phyloP scores from a whole-genome alignment of 2,113 vertebrate genomes.

The Monarcha castaneiventris region DNA sequence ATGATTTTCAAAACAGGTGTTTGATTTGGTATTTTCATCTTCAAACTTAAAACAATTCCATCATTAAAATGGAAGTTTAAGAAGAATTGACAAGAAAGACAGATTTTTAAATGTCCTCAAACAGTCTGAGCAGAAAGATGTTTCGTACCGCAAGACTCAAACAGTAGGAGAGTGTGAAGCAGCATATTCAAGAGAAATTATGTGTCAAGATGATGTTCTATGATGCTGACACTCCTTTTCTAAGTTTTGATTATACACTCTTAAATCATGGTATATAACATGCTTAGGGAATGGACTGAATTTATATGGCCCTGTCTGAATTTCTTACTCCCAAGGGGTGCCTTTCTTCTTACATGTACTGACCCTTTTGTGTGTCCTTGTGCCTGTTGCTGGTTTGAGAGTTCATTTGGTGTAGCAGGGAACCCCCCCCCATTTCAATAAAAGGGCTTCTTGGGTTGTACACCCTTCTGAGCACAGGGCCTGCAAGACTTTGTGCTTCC shows the following conservation, averaged over 20 bases:
- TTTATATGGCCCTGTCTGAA: background rate
- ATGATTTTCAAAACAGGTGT: background rate
- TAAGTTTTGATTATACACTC: background rate
- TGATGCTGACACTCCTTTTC: background rate
- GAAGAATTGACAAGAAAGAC: background rate
- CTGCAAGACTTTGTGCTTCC: background rate
- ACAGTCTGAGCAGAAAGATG: background rate
- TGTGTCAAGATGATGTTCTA: background rate
- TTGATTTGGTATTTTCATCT: background rate
- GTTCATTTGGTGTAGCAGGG: background rate
- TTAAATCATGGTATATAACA: background rate
- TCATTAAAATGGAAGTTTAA: background rate
- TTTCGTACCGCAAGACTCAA: background rate
- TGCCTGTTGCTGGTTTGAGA: background rate
- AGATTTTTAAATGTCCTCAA: background rate
- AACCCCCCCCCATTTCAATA: background rate
- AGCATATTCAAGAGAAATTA: background rate
- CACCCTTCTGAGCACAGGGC: background rate
- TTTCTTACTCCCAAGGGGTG: background rate
- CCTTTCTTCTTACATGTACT: background rate
- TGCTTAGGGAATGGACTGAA: background rate
- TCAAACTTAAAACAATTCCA: background rate
- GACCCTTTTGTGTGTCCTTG: background rate
- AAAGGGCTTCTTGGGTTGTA: background rate
- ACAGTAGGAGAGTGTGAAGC: background rate